Evolutionary conservation across 2,888 invertebrate genomes (phyloP), one percentile per base, ranked within the genome.

Genomic region (Dermolepida albohirtum): DNA sequence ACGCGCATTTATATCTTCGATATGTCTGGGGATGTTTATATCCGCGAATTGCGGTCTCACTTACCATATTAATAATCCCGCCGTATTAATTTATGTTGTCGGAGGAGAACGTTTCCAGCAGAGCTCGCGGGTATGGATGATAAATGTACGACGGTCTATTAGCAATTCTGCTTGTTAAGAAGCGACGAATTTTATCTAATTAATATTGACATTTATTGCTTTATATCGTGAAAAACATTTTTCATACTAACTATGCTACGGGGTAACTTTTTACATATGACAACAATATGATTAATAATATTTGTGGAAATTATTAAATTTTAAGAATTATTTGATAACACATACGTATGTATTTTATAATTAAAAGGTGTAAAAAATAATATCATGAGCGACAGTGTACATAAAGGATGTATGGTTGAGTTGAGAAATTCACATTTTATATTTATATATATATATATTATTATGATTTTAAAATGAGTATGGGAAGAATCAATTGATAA

Each of bases 21-120:
- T 52, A 52, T 41, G 49, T 29, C 51, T 52, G 34, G 52, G 41
- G 52, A 52, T 52, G 52, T 64, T 64, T 41, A 64, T 64, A 64
- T 64, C 52, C 52, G 64, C 40, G 64, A 52, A 51, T 51, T 64
- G 64, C 64, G 52, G 43, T 27, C 64, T 64, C 64, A 64, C 64
- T 64, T 64, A 51, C 50, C 52, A 64, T 64, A 51, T 64, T 64
- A 52, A 64, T 64, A 64, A 64, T 64, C 49, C 39, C 52, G 11
- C 43, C 44, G 59, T 59, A 44, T 59, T 59, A 59, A 59, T 59
- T 59, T 59, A 44, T 59, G 59, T 43, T 27, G 59, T 59, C 59
- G 59, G 59, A 44, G 44, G 59, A 44, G 59, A 59, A 44, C 44
- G 12, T 27, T 14, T 44, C 59, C 29, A 59, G 44, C 14, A 43